A percentile compares a stretch with the other conserved stretches of the same genome.
These are phyloP conservation scores for Hipparchia sbordonii DNA, from an alignment of 2,888 invertebrate species.

Conservation along the genomic window DNA sequence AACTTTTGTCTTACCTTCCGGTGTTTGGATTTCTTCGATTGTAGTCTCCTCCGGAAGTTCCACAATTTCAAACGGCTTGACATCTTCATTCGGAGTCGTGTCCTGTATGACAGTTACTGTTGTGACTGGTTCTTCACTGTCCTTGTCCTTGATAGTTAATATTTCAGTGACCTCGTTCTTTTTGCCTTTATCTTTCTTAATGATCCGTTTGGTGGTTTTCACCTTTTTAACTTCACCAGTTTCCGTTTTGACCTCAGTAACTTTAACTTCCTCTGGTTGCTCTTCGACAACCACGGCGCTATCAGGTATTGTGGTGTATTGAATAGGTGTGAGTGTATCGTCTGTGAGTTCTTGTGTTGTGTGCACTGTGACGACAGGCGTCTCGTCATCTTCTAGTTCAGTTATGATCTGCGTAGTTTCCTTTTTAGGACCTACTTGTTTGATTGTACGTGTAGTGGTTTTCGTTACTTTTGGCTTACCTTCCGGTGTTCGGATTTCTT, in stretches of 20 bases:
- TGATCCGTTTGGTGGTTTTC: constrained; percentile 8
- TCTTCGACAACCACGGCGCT: neutral
- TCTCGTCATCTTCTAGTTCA: constrained; percentile 2
- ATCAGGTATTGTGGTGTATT: neutral
- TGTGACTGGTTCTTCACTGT: constrained; percentile 44
- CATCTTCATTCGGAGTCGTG: constrained; percentile 48
- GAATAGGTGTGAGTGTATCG: neutral
- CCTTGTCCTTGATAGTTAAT: constrained; percentile 1
- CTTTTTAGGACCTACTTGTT: neutral
- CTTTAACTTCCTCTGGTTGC: constrained; percentile 12
- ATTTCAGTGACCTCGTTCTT: constrained; percentile 19
- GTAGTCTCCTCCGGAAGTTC: constrained; percentile 49
- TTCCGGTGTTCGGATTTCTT: constrained; percentile 45
- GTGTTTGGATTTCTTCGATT: constrained; percentile 25
- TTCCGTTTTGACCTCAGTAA: constrained; percentile 38
- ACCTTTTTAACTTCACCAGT: constrained; percentile 6
- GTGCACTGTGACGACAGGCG: constrained; percentile 1
- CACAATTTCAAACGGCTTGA: constrained; percentile 39
- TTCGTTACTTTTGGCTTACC: constrained; percentile 44
- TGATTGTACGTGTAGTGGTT: neutral
- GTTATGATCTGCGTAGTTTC: neutral
- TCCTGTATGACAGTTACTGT: constrained; percentile 41
- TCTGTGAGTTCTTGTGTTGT: neutral
- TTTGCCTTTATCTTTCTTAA: constrained; percentile 11
- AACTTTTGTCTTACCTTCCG: constrained; percentile 52